Percentiles rank a stretch among this genome's conserved stretches.
Evolutionary conservation across 2,888 invertebrate species (phyloP).

Genomic region (Lymantria monacha): DNA sequence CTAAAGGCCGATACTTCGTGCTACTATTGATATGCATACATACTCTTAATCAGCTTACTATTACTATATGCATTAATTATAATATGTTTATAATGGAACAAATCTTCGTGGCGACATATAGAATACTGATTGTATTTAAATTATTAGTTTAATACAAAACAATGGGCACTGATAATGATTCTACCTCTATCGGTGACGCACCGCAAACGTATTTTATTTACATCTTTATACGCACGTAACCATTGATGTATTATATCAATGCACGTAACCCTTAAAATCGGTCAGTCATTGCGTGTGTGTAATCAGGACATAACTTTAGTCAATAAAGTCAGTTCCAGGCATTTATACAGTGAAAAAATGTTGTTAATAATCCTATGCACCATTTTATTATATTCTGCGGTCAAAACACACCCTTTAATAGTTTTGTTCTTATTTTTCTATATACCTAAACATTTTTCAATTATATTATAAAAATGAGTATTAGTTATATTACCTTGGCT

Average conservation of each 20-base stretch:
- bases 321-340: background rate
- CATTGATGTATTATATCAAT: no score
- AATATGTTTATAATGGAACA: no score
- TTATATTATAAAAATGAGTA: conserved; percentile 13
- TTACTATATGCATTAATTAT: no score
- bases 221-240: background rate
- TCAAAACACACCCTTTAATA: conserved; percentile 32
- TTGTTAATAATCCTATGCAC: conserved; percentile 25
- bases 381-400: conserved; percentile 30
- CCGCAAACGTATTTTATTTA: background rate
- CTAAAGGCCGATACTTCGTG: no score
- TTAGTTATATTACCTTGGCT: no score
- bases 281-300: conserved; percentile 3
- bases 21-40: no score
- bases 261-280: background rate
- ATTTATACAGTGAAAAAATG: conserved; percentile 9
- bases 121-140: background rate
- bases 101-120: no score
- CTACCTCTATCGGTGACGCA: background rate
- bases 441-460: conserved; percentile 35
- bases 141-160: background rate
- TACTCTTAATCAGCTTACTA: no score
- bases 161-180: background rate
- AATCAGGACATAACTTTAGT: conserved; percentile 3
- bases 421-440: conserved; percentile 39